Evolutionary conservation across 2,888 invertebrate genomes (phyloP).

Genomic region (Incurvaria masculella): DNA sequence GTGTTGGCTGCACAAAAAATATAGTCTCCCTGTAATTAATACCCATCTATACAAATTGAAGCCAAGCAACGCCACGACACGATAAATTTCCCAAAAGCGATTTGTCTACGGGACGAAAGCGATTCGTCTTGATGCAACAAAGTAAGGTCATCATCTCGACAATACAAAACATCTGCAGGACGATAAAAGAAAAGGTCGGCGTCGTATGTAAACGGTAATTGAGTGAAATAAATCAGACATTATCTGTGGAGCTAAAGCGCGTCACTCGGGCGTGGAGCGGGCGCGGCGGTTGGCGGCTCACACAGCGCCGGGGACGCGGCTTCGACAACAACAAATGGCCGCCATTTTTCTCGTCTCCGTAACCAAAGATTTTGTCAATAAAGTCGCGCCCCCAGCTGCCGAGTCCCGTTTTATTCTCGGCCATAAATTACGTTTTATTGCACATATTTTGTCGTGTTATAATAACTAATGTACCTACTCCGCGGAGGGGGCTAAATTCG

Average conservation of each 20-base stretch:
- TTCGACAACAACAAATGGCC: slow-evolving; percentile 52
- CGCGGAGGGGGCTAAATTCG: slow-evolving; percentile 23
- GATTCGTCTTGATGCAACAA: neutral
- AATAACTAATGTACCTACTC: slow-evolving; percentile 56
- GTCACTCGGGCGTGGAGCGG: neutral
- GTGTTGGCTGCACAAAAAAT: no score
- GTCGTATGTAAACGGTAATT: neutral
- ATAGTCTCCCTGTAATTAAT: no score
- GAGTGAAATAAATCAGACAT: slow-evolving; percentile 5
- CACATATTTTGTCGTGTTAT: slow-evolving; percentile 60
- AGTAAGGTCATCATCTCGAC: neutral
- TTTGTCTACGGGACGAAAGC: neutral
- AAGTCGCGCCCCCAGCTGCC: slow-evolving; percentile 25
- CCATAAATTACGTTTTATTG: slow-evolving; percentile 58
- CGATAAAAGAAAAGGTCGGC: neutral
- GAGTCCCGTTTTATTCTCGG: slow-evolving; percentile 52
- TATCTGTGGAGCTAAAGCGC: slow-evolving; percentile 1
- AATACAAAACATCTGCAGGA: neutral
- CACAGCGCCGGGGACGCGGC: neutral
- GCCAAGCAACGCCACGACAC: no score
- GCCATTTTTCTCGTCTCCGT: slow-evolving; percentile 51
- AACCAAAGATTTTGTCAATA: slow-evolving; percentile 54
- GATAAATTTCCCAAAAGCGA: neutral
- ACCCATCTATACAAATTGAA: no score
- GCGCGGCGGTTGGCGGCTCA: no score